These are phyloP conservation scores for Orgyia antiqua DNA, from an alignment of 2,888 invertebrate species.

Conservation along the genomic window DNA sequence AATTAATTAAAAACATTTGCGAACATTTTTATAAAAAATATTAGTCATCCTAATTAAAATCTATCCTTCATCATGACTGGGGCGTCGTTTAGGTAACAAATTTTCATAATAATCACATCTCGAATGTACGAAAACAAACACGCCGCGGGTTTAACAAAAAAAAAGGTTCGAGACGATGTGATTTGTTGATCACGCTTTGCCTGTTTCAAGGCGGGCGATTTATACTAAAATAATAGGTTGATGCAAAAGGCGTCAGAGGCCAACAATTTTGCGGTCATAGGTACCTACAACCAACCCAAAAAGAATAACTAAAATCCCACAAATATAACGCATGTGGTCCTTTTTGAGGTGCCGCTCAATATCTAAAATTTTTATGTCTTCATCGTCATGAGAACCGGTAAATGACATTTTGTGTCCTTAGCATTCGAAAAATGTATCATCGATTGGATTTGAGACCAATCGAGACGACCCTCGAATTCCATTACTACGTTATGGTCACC, in stretches of 20 bases:
- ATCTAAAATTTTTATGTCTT: constrained; percentile 74
- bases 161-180: constrained; percentile 44
- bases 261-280: constrained; percentile 65
- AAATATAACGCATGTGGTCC: constrained; percentile 69
- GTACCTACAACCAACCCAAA: constrained; percentile 35
- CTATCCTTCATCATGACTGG: constrained; percentile 36
- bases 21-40: constrained; percentile 15
- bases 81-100: constrained; percentile 44
- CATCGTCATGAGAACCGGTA: constrained; percentile 64
- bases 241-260: constrained; percentile 67
- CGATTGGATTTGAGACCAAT: constrained; percentile 46
- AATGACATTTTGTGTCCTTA: constrained; percentile 43
- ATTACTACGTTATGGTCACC: constrained; percentile 54
- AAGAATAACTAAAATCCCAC: constrained; percentile 49
- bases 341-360: constrained; percentile 64
- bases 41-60: constrained; percentile 48
- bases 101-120: constrained; percentile 66
- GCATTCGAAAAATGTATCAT: constrained; percentile 39
- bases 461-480: constrained; percentile 59
- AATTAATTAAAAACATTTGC: constrained; percentile 10
- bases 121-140: constrained; percentile 72
- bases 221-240: constrained; percentile 66
- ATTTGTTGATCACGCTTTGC: constrained; percentile 67
- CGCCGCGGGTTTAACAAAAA: constrained; percentile 41
- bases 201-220: constrained; percentile 49